Evolutionary conservation across 2,888 invertebrate species (phyloP).

Genomic region (Seira musarum): DNA sequence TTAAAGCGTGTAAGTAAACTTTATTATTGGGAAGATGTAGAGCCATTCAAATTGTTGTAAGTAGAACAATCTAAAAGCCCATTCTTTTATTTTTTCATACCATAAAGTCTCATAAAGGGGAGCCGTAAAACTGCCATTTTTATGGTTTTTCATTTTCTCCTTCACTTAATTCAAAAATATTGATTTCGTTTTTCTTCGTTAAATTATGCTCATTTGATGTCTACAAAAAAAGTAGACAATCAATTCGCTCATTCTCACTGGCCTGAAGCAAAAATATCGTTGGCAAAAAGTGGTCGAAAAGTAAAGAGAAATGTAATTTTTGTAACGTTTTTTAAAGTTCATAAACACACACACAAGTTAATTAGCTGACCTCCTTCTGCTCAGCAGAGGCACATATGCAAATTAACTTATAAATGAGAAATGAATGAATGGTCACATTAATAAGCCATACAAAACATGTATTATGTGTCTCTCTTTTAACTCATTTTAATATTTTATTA

Average conservation of each 20-base stretch:
- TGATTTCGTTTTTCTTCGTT: constrained; percentile 11
- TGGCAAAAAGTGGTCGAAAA: no score
- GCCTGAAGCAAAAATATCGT: no score
- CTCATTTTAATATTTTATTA: constrained; percentile 34
- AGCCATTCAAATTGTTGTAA: constrained; percentile 1
- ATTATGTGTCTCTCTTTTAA: background rate
- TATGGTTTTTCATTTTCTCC: constrained; percentile 21
- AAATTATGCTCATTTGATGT: background rate
- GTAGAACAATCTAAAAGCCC: background rate
- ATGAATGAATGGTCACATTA: constrained; percentile 27
- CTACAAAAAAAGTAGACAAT: constrained; percentile 6
- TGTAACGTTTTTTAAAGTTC: constrained; percentile 14
- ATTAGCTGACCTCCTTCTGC: constrained; percentile 53
- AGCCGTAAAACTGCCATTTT: constrained; percentile 51
- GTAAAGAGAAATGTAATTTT: constrained; percentile 23
- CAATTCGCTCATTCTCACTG: background rate
- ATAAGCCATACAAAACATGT: background rate
- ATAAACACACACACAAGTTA: constrained; percentile 33
- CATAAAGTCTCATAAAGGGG: constrained; percentile 28
- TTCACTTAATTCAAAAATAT: constrained; percentile 24
- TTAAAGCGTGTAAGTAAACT: background rate
- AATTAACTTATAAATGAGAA: constrained; percentile 8
- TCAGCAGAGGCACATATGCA: constrained; percentile 8
- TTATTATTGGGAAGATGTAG: background rate
- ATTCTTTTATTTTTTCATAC: background rate